A percentile compares a stretch with the other conserved stretches of the same genome.
Evolutionary conservation across 2,888 invertebrate genomes (phyloP).

Genomic region (Autographa pulchrina): DNA sequence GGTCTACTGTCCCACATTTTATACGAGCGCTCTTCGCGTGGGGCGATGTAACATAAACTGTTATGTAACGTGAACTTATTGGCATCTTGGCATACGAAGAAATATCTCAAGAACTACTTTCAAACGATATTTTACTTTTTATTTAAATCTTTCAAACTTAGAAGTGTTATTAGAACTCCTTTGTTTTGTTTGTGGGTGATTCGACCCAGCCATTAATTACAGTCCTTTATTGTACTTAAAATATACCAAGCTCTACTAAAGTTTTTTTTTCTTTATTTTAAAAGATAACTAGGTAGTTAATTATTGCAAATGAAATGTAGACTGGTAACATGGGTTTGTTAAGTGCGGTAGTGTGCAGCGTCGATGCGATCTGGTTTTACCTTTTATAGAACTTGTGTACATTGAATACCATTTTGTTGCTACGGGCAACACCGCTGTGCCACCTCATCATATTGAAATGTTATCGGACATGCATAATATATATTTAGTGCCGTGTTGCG

Average conservation of each 20-base stretch:
- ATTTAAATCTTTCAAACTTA: background rate
- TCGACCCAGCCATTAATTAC: background rate
- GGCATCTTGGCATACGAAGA: constrained; percentile 10
- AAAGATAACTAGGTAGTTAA: background rate
- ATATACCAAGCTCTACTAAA: background rate
- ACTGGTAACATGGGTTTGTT: background rate
- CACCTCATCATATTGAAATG: constrained; percentile 7
- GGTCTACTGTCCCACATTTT: constrained; percentile 29
- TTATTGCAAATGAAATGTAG: background rate
- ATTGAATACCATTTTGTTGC: background rate
- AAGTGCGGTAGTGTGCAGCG: background rate
- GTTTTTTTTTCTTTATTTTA: background rate
- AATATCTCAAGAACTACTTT: background rate
- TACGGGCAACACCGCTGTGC: background rate
- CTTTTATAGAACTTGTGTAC: constrained; percentile 2
- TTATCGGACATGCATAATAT: constrained; percentile 13
- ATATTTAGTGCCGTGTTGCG: constrained; percentile 17
- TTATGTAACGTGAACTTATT: constrained; percentile 36
- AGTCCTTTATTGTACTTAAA: background rate
- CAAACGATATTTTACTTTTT: background rate
- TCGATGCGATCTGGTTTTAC: constrained; percentile 5
- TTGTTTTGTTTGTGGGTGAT: background rate
- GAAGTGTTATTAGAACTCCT: background rate
- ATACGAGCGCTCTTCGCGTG: constrained; percentile 26
- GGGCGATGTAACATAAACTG: constrained; percentile 29